phyloP scores from a whole-genome alignment of 2,797 vertebrate species.

The Apogon talboti region DNA sequence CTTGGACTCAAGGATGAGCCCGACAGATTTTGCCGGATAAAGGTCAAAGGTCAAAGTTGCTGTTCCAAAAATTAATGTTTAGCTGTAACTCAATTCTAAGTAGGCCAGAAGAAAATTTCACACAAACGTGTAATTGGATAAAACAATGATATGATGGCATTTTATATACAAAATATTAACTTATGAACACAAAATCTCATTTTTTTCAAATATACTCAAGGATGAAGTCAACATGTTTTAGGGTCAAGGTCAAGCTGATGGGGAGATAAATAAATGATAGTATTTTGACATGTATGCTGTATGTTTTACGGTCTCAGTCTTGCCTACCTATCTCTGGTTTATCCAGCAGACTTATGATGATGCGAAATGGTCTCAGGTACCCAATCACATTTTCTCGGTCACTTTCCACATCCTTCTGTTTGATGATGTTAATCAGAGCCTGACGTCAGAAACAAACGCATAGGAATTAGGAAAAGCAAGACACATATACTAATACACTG shows the following conservation, averaged over 20 bases:
- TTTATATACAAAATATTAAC: too few relatives aligned
- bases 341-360: constrained; percentile 94
- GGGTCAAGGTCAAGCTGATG: background rate
- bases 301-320: constrained; percentile 2
- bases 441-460: constrained; percentile 64
- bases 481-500: constrained; percentile 11
- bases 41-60: too few relatives aligned
- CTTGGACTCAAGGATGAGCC: too few relatives aligned
- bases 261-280: background rate
- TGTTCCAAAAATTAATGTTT: too few relatives aligned
- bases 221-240: too few relatives aligned
- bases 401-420: constrained; percentile 85
- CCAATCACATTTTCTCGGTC: constrained; percentile 85
- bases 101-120: too few relatives aligned
- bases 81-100: too few relatives aligned
- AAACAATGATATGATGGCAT: too few relatives aligned
- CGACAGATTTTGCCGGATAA: too few relatives aligned
- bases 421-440: constrained; percentile 91
- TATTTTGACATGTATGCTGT: background rate
- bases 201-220: too few relatives aligned
- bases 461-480: constrained; percentile 13
- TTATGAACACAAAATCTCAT: too few relatives aligned
- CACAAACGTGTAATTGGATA: too few relatives aligned
- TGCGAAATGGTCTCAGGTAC: constrained; percentile 94
- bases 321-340: constrained; percentile 93